Evolutionary conservation across 1,140 invertebrate genomes (phyloP).

Genomic region (Elymnias hypermnestra): DNA sequence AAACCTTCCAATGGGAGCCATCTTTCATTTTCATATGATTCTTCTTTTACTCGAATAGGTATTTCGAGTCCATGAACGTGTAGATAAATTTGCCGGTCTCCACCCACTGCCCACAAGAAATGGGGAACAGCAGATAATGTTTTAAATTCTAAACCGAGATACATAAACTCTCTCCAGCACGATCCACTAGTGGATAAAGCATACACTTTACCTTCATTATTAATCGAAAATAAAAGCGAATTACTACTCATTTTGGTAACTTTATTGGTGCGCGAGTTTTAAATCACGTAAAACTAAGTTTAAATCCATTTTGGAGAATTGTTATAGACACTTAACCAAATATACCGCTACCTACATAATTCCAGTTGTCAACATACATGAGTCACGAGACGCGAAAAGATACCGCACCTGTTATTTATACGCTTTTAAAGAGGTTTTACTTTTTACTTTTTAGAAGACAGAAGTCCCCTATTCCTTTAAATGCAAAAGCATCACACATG

Average conservation of each 20-base stretch:
- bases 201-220: constrained; percentile 91
- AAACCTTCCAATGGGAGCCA: constrained; percentile 95
- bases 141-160: constrained; percentile 91
- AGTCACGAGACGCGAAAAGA: too few species aligned
- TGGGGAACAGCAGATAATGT: constrained; percentile 88
- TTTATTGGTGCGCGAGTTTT: background rate
- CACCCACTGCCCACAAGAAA: constrained; percentile 93
- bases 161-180: constrained; percentile 90
- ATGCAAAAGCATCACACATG: too few species aligned
- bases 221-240: constrained; percentile 88
- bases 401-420: too few species aligned
- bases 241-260: constrained; percentile 69
- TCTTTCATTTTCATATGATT: constrained; percentile 94
- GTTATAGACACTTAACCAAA: too few species aligned
- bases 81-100: constrained; percentile 93
- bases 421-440: too few species aligned
- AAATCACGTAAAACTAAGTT: too few species aligned
- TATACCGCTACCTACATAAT: too few species aligned
- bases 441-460: too few species aligned
- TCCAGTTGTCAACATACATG: too few species aligned
- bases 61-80: constrained; percentile 92
- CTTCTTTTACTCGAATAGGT: constrained; percentile 92
- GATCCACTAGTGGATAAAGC: constrained; percentile 85
- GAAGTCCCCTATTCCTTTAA: too few species aligned
- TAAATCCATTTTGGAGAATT: too few species aligned